phyloP scores from a whole-genome alignment of 2,888 invertebrate species.

The Apodemia mormo region DNA sequence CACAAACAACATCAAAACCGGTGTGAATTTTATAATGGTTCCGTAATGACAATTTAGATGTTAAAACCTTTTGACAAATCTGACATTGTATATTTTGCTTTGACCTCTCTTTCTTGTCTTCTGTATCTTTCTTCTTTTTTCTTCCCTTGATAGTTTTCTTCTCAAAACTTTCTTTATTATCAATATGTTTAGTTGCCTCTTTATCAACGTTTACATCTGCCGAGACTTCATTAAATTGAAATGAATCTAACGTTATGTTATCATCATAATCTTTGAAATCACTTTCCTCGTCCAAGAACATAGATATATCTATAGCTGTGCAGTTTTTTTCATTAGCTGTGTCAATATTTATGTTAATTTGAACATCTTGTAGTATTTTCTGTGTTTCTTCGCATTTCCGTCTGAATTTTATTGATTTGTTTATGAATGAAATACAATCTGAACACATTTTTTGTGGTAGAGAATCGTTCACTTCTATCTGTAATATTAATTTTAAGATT shows the following conservation, averaged over 20 bases:
- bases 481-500: slow-evolving; percentile 27
- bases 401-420: slow-evolving; percentile 45
- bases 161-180: slow-evolving; percentile 36
- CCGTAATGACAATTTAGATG: slow-evolving; percentile 62
- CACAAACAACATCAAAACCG: slow-evolving; percentile 66
- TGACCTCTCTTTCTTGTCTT: slow-evolving; percentile 41
- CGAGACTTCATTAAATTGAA: slow-evolving; percentile 33
- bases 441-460: slow-evolving; percentile 48
- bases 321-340: slow-evolving; percentile 34
- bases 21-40: slow-evolving; percentile 75
- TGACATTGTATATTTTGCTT: slow-evolving; percentile 67
- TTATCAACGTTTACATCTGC: slow-evolving; percentile 19
- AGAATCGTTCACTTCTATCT: slow-evolving; percentile 47
- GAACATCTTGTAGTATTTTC: slow-evolving; percentile 39
- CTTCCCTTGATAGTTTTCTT: slow-evolving; percentile 44
- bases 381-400: slow-evolving; percentile 45
- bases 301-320: slow-evolving; percentile 47
- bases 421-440: slow-evolving; percentile 44
- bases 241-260: slow-evolving; percentile 44
- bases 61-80: slow-evolving; percentile 66
- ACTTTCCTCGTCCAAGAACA: slow-evolving; percentile 40
- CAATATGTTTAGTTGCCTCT: slow-evolving; percentile 31
- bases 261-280: slow-evolving; percentile 51
- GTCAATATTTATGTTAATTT: slow-evolving; percentile 46
- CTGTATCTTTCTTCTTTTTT: slow-evolving; percentile 34